phyloP scores from a whole-genome alignment of 2,113 vertebrate genomes.

The Oxyura jamaicensis region DNA sequence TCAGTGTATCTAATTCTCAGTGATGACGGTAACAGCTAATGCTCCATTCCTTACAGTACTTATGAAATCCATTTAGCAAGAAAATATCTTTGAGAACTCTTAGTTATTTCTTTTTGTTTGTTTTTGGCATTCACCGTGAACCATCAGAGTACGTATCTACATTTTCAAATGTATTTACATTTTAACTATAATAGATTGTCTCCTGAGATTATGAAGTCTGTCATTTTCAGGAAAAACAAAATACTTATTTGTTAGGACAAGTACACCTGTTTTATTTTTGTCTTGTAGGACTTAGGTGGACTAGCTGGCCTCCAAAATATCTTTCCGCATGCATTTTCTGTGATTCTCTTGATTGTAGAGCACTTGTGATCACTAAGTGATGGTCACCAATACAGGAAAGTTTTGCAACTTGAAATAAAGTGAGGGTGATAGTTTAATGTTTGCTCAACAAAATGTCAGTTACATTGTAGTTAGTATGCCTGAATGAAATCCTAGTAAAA shows the following conservation, averaged over 20 bases:
- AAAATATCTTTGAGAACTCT: neutral
- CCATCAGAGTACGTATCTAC: neutral
- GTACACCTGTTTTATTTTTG: neutral
- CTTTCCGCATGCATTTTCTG: neutral
- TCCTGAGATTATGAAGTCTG: neutral
- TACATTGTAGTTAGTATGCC: neutral
- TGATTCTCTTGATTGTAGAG: constrained; percentile 18
- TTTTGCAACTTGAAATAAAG: neutral
- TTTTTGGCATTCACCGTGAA: neutral
- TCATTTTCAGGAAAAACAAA: neutral
- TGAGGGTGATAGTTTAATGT: neutral
- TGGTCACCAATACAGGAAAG: neutral
- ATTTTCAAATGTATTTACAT: too few relatives aligned
- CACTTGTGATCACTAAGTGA: neutral
- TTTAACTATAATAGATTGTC: neutral
- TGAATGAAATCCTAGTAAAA: neutral
- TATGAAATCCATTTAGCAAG: neutral
- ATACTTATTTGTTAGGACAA: neutral
- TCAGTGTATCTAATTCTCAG: neutral
- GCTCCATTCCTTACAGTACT: neutral
- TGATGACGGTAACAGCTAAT: neutral
- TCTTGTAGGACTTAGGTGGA: neutral
- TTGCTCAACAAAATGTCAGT: neutral
- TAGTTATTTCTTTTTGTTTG: too few relatives aligned
- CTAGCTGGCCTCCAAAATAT: neutral